Base-by-base conservation (phyloP, 2,888 invertebrate species). In the Drosophila gaucha region DNA sequence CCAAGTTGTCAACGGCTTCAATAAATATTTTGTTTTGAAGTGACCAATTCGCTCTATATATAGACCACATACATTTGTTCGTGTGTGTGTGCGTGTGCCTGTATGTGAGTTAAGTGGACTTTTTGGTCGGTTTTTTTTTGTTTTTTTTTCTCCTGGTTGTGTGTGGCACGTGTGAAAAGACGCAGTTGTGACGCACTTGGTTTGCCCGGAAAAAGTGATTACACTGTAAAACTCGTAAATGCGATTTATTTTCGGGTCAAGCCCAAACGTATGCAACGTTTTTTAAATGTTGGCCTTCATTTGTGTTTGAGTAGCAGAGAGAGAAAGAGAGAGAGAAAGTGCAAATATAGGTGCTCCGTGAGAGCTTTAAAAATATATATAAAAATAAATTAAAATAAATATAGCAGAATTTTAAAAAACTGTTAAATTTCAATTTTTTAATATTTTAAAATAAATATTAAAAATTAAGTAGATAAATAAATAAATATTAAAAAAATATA, bases 21-120 rank as follows among this genome's bases (percentile, higher is more conserved):
- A 85, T 86, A 85, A 85, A 85, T 85, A 85, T 85, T 85, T 84
- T 84, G 80, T 84, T 84, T 85, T 86, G 74, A 83, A 83, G 67
- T 74, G 77, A 57, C 65, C 65, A 54, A 39, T 74, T 74, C 70
- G 31, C 64, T 69, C 52, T 36, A 67, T 65, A 71, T 54, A 57
- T 18, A 50, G 44, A 43, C 39, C 31, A 38, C 6, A 1, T 56
- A 22, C 30, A 6, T 50, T 36, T 47, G 38, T 14, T 24, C n/a
- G 50, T 36, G 31, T 50, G 20, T 24, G 30, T 26, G 41, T 59
- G 44, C 41, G 30, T 41, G 43, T 56, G 39, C 56, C 49, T 22
- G 26, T 44, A 66, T 58, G 57, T 41, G 71, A 55, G 65, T 65
- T 82, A 79, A 85, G 86, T 82, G 86, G 70, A 62, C 70, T 67